These are phyloP conservation scores for Molossus alvarezi DNA, from an alignment of 2,797 vertebrate species.

Conservation along the genomic window DNA sequence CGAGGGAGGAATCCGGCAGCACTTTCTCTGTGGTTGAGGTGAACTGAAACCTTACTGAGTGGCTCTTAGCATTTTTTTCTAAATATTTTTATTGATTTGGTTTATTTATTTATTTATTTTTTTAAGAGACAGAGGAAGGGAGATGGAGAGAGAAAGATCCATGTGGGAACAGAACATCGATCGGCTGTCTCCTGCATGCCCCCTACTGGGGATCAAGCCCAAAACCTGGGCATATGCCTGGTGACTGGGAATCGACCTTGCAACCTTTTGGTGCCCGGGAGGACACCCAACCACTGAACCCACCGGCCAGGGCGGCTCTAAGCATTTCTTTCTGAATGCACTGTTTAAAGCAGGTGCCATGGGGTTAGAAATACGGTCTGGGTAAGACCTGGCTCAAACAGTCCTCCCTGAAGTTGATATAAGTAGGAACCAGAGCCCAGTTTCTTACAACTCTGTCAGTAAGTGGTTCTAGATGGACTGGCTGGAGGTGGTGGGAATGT, in stretches of 20 bases:
- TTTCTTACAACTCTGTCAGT: not conserved
- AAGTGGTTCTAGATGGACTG: not conserved
- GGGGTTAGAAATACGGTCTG: not conserved
- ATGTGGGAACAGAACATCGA: too few species aligned
- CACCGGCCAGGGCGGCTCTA: not conserved
- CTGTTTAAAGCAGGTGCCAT: not conserved
- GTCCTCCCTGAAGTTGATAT: not conserved
- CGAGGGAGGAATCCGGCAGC: not conserved
- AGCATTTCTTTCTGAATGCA: not conserved
- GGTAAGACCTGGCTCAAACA: not conserved
- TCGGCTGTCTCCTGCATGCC: too few species aligned
- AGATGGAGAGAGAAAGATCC: too few species aligned
- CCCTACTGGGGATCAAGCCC: too few species aligned
- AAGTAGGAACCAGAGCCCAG: not conserved
- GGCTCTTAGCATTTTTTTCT: not conserved
- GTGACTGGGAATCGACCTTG: too few species aligned
- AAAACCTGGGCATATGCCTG: too few species aligned
- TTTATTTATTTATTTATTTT: too few species aligned
- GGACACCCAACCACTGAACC: too few species aligned
- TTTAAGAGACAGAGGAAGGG: too few species aligned
- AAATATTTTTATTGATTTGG: not conserved
- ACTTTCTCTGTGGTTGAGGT: not conserved
- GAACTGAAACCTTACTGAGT: not conserved
- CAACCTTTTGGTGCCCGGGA: too few species aligned
- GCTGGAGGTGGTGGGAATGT: not conserved